These are phyloP conservation scores for Hypocryptadius cinnamomeus DNA, from an alignment of 2,113 vertebrate genomes.

Conservation along the genomic window DNA sequence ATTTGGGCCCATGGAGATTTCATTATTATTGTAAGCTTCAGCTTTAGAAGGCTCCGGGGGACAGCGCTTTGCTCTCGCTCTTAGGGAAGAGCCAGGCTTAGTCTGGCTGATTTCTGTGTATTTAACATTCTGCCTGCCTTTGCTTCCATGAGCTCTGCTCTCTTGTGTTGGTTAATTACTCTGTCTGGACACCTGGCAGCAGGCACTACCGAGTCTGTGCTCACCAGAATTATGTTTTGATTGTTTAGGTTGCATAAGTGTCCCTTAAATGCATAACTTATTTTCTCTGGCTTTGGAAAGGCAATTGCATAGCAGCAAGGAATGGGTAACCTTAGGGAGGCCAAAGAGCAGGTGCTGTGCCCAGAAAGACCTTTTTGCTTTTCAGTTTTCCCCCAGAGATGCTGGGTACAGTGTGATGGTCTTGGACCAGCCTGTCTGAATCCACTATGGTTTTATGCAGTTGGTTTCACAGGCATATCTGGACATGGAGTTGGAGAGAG, in stretches of 20 bases:
- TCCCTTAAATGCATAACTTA: not conserved
- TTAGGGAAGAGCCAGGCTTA: not conserved
- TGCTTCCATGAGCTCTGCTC: not conserved
- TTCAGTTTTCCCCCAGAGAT: not conserved
- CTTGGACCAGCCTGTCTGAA: not conserved
- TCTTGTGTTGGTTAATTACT: not conserved
- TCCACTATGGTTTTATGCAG: not conserved
- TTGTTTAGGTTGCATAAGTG: not conserved
- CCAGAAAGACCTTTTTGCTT: not conserved
- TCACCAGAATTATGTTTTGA: not conserved
- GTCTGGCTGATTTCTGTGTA: not conserved
- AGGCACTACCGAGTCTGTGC: not conserved
- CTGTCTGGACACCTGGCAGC: not conserved
- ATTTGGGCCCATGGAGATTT: constrained; percentile 7
- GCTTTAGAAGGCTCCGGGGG: not conserved
- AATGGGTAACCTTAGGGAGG: not conserved
- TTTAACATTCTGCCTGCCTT: not conserved
- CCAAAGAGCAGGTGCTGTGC: not conserved
- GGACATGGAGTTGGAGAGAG: not conserved
- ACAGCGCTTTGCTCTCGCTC: not conserved
- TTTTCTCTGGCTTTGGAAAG: not conserved
- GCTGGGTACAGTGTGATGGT: not conserved
- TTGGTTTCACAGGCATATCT: not conserved
- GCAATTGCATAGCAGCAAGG: not conserved
- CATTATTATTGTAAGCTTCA: constrained; percentile 26